A percentile compares a stretch with the other conserved stretches of the same genome.
These are phyloP conservation scores for Micronycteris hirsuta DNA, from an alignment of 2,113 vertebrate species.

Conservation along the genomic window DNA sequence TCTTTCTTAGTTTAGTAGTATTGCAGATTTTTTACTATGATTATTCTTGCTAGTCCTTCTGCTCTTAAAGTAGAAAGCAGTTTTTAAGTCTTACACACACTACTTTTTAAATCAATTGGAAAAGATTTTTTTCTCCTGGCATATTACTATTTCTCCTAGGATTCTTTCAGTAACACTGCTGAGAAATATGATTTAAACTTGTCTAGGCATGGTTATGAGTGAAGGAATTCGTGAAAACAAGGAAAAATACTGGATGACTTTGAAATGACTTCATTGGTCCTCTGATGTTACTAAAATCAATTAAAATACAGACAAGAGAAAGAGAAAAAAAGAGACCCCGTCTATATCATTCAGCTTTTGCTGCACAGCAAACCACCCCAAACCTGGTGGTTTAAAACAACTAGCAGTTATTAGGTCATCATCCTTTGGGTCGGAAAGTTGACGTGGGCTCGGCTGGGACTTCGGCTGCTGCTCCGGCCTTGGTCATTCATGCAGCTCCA, in stretches of 20 bases:
- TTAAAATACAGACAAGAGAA: neutral
- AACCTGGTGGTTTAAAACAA: neutral
- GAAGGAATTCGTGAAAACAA: neutral
- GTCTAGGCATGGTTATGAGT: neutral
- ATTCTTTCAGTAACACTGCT: neutral
- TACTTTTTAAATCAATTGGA: constrained; percentile 27
- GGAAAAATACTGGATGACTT: neutral
- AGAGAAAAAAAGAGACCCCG: too few species aligned
- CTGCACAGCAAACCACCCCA: neutral
- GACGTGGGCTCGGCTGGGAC: neutral
- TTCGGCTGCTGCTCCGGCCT: neutral
- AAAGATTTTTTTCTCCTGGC: neutral
- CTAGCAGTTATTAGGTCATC: neutral
- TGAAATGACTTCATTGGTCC: neutral
- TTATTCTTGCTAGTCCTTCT: neutral
- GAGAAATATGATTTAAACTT: constrained; percentile 19
- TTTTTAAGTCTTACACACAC: neutral
- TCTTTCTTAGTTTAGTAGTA: neutral
- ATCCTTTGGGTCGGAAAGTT: neutral
- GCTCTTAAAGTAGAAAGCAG: constrained; percentile 9
- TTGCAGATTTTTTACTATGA: neutral
- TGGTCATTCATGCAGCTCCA: neutral
- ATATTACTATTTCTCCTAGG: neutral
- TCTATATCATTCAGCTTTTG: neutral
- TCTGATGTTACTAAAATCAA: neutral